Percentiles rank a stretch among this genome's conserved stretches.
Conservation (phyloP, 1,140 invertebrate species). For the Battus philenor region DNA sequence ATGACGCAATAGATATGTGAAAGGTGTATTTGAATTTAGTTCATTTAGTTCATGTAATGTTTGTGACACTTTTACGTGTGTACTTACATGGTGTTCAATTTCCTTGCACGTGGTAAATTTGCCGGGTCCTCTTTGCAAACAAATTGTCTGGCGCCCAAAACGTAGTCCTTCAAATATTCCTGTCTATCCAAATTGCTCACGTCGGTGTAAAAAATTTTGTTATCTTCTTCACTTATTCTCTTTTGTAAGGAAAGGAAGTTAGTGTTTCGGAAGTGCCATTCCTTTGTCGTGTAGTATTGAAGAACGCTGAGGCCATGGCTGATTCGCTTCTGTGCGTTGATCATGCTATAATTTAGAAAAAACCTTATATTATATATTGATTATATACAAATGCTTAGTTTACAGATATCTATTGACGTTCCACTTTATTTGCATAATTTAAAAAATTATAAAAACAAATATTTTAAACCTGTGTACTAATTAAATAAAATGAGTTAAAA, state of each 20-base stretch:
- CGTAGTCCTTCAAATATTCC: conserved; percentile 83
- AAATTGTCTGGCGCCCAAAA: conserved; percentile 84
- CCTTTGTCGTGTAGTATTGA: conserved; percentile 90
- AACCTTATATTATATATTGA: no score
- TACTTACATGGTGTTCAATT: conserved; percentile 68
- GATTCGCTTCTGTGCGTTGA: conserved; percentile 81
- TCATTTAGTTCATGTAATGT: neutral
- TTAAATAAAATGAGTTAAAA: no score
- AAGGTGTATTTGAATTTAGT: neutral
- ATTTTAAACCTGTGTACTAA: no score
- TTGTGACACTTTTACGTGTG: no score
- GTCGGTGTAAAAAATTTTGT: conserved; percentile 78
- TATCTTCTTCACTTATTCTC: conserved; percentile 78
- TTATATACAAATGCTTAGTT: no score
- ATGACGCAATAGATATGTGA: neutral
- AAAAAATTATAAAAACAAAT: no score
- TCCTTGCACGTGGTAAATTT: conserved; percentile 82
- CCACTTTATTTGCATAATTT: no score
- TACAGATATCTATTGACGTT: no score
- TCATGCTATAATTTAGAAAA: no score
- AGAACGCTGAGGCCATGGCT: conserved; percentile 80
- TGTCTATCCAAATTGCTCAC: conserved; percentile 74
- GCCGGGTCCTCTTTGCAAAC: conserved; percentile 85
- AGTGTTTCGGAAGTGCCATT: conserved; percentile 89
- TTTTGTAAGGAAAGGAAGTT: conserved; percentile 78